Evolutionary conservation across 2,113 vertebrate species (phyloP).

Genomic region (Toxotes chatareus): DNA sequence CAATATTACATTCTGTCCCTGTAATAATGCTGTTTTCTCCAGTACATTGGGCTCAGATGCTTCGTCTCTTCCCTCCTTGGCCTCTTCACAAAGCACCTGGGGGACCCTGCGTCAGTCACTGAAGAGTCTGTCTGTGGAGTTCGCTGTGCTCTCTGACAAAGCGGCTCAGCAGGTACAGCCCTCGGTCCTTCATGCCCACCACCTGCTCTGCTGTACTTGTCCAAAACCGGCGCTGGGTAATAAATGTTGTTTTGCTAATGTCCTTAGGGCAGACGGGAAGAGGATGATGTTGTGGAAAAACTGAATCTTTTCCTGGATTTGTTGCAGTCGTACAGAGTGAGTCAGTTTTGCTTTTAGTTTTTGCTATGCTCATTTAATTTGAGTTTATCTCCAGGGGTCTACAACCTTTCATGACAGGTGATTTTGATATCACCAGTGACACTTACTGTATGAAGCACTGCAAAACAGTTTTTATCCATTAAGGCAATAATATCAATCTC

Average conservation of each 20-base stretch:
- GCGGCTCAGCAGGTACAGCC: constrained; percentile 91
- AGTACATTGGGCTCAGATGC: constrained; percentile 93
- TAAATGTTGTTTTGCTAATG: constrained; percentile 51
- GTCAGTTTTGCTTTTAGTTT: constrained; percentile 56
- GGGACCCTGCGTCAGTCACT: constrained; percentile 90
- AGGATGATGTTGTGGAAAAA: constrained; percentile 97
- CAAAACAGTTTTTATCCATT: not conserved
- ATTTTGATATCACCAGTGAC: not conserved
- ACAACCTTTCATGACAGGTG: not conserved
- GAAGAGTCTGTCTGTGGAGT: constrained; percentile 94
- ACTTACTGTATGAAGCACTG: not conserved
- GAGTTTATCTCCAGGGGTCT: not conserved
- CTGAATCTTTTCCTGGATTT: constrained; percentile 96
- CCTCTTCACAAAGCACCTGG: constrained; percentile 90
- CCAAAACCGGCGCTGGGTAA: constrained; percentile 16
- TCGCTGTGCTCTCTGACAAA: constrained; percentile 93
- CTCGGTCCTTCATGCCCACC: constrained; percentile 32
- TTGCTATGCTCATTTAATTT: not conserved
- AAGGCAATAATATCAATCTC: not conserved
- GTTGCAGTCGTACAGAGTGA: constrained; percentile 96
- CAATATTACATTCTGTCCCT: constrained; percentile 21
- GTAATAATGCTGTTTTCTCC: constrained; percentile 40
- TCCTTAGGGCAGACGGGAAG: constrained; percentile 93
- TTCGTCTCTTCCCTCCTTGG: constrained; percentile 89
- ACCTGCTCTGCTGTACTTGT: constrained; percentile 22